Base-by-base conservation (phyloP, 1,140 invertebrate species). In the Venturia canescens region DNA sequence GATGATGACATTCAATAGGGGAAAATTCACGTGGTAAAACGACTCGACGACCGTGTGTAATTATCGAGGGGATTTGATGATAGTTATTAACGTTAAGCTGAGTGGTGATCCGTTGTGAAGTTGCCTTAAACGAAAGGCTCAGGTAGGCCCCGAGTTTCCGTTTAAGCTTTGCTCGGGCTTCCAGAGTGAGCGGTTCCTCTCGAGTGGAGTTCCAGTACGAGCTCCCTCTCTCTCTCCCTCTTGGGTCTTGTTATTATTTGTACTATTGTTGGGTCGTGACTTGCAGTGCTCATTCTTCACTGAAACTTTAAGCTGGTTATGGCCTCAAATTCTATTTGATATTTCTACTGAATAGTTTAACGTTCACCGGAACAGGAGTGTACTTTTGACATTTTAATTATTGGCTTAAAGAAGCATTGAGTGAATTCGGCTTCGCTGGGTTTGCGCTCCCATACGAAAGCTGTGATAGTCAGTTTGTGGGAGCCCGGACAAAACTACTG, bases 261-360 rank as follows among this genome's bases (percentile, higher is more conserved):
- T 91, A 90, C 89, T 90, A 91, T 91, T 91, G 90, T 91, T 90
- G 87, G 88, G 87, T 91, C 89, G 89, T 91, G 90, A 91, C 90
- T 91, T 91, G 90, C 90, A 90, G 85, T 86, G 87, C 83, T 86
- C 53, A 34, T 63, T 85, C 83, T 81, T 84, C 83, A 72, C 83
- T 80, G 86, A 18, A 69, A 69, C 66, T 69, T 78, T 78, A 78
- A 78, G 80, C 48, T 80, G 71, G 63, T 60, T 69, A 31, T 69
- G 29, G 27, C 29, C 66, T 69, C 27, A 29, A 69, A 69, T 34
- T 69, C n/a, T 69, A 69, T 69, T 29, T 79, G 83, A 85, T 78
- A 80, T 80, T 88, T 89, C 89, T 88, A 89, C 85, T 88, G 88
- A 88, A 88, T 88, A 91, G 90, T 69, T 66, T 29, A 23, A 31